Conservation (phyloP, 2,888 invertebrate genomes). For the Hirtodrosophila alboralis region DNA sequence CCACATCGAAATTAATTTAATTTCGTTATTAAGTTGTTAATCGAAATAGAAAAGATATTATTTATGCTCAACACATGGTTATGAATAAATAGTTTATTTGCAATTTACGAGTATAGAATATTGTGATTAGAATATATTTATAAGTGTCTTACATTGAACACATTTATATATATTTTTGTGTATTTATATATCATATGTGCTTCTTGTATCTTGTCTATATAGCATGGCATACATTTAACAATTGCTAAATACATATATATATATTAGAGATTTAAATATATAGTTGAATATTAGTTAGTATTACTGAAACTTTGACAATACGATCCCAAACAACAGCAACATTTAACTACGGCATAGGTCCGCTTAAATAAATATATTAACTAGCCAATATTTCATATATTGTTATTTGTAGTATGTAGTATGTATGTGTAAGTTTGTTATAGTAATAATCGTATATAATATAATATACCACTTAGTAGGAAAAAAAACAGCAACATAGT, state of each 20-base stretch:
- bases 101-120: conserved; percentile 46
- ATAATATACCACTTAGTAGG: background rate
- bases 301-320: conserved; percentile 63
- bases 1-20: no score
- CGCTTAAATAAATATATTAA: conserved; percentile 28
- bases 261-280: conserved; percentile 7
- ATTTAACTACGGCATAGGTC: conserved; percentile 63
- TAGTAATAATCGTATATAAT: no score
- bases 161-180: conserved; percentile 4
- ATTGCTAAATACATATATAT: conserved; percentile 4
- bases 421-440: background rate
- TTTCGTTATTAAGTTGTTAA: no score
- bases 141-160: conserved; percentile 26
- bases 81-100: conserved; percentile 38
- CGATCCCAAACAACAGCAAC: conserved; percentile 78
- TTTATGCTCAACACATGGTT: no score
- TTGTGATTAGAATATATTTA: conserved; percentile 5
- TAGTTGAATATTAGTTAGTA: conserved; percentile 12
- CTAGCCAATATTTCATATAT: conserved; percentile 23
- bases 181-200: conserved; percentile 62
- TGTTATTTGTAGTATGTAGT: no score
- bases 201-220: conserved; percentile 65
- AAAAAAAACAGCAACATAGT: no score
- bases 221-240: conserved; percentile 41
- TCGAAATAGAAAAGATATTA: no score